phyloP scores from a whole-genome alignment of 2,113 vertebrate species.

The Eolophus roseicapilla region DNA sequence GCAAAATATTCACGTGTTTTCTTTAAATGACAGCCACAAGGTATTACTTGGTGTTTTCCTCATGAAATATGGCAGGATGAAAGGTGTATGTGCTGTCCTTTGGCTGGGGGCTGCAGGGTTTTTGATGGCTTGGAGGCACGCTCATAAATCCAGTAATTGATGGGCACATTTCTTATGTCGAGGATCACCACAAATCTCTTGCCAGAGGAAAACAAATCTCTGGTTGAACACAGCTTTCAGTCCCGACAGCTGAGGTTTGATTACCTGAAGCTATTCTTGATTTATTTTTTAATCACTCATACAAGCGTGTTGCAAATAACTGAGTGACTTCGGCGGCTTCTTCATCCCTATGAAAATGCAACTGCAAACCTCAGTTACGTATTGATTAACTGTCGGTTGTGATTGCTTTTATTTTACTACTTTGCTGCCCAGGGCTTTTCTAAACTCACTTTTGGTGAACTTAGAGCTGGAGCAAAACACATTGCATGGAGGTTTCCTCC shows the following conservation, averaged over 20 bases:
- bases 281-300: background rate
- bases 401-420: background rate
- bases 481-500: background rate
- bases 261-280: background rate
- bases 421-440: background rate
- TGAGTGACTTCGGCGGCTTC: background rate
- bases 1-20: background rate
- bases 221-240: background rate
- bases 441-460: rapidly evolving
- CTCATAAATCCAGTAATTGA: background rate
- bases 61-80: background rate
- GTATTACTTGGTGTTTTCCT: background rate
- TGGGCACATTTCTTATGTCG: background rate
- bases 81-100: background rate
- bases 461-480: background rate
- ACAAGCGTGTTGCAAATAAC: background rate
- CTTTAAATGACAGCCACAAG: background rate
- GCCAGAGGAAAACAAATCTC: background rate
- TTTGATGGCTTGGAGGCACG: rapidly evolving
- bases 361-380: background rate
- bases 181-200: background rate
- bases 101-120: background rate
- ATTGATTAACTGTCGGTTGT: background rate
- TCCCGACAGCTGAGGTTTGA: background rate
- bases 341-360: background rate